Conservation (phyloP, 2,797 vertebrate genomes). For the Percopsis omiscomaycus region DNA sequence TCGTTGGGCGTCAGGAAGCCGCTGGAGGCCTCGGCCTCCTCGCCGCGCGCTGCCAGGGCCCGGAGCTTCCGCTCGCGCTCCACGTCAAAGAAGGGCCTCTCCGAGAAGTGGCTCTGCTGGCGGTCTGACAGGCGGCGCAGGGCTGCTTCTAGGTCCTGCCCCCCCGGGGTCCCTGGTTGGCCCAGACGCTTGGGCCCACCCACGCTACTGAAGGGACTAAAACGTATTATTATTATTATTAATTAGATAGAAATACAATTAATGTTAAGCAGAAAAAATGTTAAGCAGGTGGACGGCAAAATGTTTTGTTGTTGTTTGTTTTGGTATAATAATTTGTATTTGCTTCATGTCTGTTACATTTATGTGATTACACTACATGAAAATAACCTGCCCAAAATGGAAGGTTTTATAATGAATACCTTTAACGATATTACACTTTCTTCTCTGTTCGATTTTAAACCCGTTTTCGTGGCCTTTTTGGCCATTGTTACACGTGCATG, state of each 20-base stretch:
- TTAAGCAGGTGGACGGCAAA: background rate
- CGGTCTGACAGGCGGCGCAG: slow-evolving; percentile 80
- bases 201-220: slow-evolving; percentile 23
- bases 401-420: no score
- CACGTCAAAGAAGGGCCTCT: slow-evolving; percentile 83
- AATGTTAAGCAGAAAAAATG: background rate
- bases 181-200: slow-evolving; percentile 70
- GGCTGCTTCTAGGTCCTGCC: slow-evolving; percentile 82
- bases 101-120: slow-evolving; percentile 78
- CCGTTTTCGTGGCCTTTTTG: background rate
- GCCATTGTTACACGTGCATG: background rate
- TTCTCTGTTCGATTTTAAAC: no score
- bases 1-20: slow-evolving; percentile 83
- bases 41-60: slow-evolving; percentile 67
- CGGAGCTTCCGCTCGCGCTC: slow-evolving; percentile 79
- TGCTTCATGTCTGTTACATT: background rate
- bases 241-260: background rate
- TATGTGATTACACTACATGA: no score
- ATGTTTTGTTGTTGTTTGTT: no score
- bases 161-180: slow-evolving; percentile 77
- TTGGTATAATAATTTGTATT: background rate
- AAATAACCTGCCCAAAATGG: no score
- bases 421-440: no score
- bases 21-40: slow-evolving; percentile 73
- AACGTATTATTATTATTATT: background rate